Base-by-base conservation (phyloP, 2,113 vertebrate species). In the Oryzias melastigma region DNA sequence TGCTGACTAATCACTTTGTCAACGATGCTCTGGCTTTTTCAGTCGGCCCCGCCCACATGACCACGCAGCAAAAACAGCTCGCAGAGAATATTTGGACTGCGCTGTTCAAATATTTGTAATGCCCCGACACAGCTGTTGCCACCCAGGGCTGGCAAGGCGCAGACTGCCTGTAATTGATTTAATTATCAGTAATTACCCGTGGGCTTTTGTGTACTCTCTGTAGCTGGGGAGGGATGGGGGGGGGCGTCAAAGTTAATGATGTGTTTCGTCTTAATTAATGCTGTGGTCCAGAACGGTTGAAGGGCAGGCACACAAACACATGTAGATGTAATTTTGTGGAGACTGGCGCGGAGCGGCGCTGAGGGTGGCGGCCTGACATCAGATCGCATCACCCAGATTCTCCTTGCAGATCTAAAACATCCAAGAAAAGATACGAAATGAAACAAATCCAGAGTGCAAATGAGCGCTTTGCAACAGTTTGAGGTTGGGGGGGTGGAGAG, bases 171-270 rank as follows among this genome's bases (percentile, higher is more conserved):
- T 95, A 95, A 97, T 96, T 94, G 91, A 93, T 95, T 95, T 95
- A 94, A 96, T 96, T 95, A 95, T 92, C 93, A 91, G 94, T 95
- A 95, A 96, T 95, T 94, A 94, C 93, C 90, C 93, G 88, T 87
- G 93, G 93, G 91, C 90, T 90, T 63, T 88, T 79, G 87, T 90
- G 88, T 88, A 90, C 48, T 50, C 90, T 92, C 89, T 88, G 75
- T 78, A 75, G 58, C 88, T 88, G 86, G 80, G 62, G 54, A 58
- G 64, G 78, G 20, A 43, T 46, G 45, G 75, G 62, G 71, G 78
- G 65, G 88, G 88, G 82, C 86, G 69, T 64, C 85, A 61, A 50
- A 88, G 89, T 83, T 85, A 92, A 92, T 87, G 89, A 90, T 89
- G 89, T 89, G 91, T 92, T 92, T 85, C 85, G 83, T 91, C 91